Evolutionary conservation across 2,797 vertebrate species (phyloP).

Genomic region (Sebastiscus albofasciatus): DNA sequence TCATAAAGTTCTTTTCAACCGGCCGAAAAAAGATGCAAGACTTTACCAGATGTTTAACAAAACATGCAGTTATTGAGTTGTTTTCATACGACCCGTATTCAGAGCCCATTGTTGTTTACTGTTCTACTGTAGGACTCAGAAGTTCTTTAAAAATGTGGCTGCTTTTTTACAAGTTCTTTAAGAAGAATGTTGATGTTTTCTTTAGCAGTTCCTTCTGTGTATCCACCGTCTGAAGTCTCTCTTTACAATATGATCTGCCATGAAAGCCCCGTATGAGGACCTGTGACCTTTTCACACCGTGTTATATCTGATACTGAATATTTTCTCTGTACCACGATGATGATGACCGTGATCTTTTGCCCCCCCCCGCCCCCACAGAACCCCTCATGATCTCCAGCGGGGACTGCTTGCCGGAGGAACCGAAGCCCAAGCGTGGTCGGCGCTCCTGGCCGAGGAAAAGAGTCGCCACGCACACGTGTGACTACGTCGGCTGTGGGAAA

Average conservation of each 20-base stretch:
- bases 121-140: neutral
- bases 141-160: neutral
- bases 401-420: constrained; percentile 91
- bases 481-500: constrained; percentile 96
- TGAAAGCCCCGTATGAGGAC: neutral
- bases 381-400: constrained; percentile 86
- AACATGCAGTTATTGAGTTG: neutral
- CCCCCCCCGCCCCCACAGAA: constrained; percentile 81
- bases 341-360: constrained; percentile 15
- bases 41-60: constrained; percentile 8
- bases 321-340: neutral
- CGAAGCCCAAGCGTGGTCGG: constrained; percentile 93
- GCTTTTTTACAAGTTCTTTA: neutral
- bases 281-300: neutral
- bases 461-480: constrained; percentile 95
- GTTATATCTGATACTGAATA: neutral
- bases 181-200: neutral
- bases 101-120: neutral
- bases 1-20: constrained; percentile 3
- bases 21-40: neutral
- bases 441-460: constrained; percentile 97
- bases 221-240: neutral
- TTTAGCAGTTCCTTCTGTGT: neutral
- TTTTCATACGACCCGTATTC: neutral
- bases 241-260: neutral